Percentiles rank a stretch among this genome's conserved stretches.
These are phyloP conservation scores for Semicossyphus pulcher DNA, from an alignment of 2,113 vertebrate species.

Conservation along the genomic window DNA sequence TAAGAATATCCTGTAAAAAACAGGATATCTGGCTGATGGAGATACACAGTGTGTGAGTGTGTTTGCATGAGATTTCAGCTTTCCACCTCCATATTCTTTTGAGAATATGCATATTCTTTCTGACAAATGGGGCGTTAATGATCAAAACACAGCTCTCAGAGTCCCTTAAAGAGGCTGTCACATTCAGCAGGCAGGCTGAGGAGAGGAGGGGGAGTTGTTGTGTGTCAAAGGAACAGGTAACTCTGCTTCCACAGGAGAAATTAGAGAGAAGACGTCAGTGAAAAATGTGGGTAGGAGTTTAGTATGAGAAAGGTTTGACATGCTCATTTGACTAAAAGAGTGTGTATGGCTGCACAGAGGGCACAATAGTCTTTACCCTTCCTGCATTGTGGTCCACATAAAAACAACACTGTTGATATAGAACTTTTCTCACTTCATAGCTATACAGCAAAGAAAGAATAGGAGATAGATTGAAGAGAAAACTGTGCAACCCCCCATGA, in stretches of 20 bases:
- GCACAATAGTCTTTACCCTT: no score
- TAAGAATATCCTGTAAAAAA: no score
- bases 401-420: slow-evolving; percentile 1
- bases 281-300: slow-evolving; percentile 30
- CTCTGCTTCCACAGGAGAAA: slow-evolving; percentile 14
- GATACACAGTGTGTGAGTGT: no score
- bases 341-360: not conserved
- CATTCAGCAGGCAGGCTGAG: slow-evolving; percentile 28
- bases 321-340: slow-evolving; percentile 14
- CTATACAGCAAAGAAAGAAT: not conserved
- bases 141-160: slow-evolving; percentile 45
- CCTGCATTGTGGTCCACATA: not conserved
- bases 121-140: slow-evolving; percentile 47
- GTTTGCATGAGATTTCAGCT: slow-evolving; percentile 4
- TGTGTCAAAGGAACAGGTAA: slow-evolving; percentile 48
- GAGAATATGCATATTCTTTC: slow-evolving; percentile 28
- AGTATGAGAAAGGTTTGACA: slow-evolving; percentile 23
- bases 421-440: not conserved
- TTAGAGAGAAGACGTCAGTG: slow-evolving; percentile 30
- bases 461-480: not conserved
- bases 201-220: slow-evolving; percentile 37
- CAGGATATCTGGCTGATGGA: not conserved
- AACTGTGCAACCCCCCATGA: not conserved
- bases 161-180: slow-evolving; percentile 46
- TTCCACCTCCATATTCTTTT: not conserved